Base-by-base conservation (phyloP, 1,140 invertebrate species). In the Leptinotarsa undecemlineata region DNA sequence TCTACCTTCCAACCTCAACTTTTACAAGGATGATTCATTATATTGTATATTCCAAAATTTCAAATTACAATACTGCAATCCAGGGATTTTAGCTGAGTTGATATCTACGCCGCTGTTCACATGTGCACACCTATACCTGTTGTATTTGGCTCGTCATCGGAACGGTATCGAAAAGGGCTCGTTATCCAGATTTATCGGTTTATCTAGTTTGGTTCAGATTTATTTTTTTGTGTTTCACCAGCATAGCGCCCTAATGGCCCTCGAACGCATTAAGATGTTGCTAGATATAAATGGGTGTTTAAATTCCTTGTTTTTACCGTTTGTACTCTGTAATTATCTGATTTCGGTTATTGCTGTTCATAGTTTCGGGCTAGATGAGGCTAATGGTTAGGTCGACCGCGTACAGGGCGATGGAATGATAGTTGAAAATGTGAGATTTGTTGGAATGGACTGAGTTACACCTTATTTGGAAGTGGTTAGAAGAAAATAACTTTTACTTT, bases 201-300 rank as follows among this genome's bases (percentile, higher is more conserved):
- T 57, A 57, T 57, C 51, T 57, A 57, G 51, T 19, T 57, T 57
- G 51, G 51, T 57, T 57, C 51, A 14, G 51, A 57, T 57, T 57
- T 57, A 57, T 57, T 57, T 57, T 57, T 57, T 57, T 57, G 51
- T 15, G 15, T 57, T 57, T 57, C 14, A 57, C 51, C 33, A 42
- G 8, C 33, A 42, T 42, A 57, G 51, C 51, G 51, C 51, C 51
- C 51, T 57, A 57, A 57, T 57, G 51, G 51, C 51, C 51, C 51
- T 57, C 15, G 51, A 57, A 57, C 51, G 51, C 33, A 57, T 57
- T 57, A 57, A 57, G 51, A 57, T 57, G 51, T 57, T 57, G 51
- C 51, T 57, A 57, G 51, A 57, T 57, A 57, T 57, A 57, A 57
- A 57, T 57, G 51, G 51, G 51, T 57, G 51, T 57, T 57, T 57